phyloP scores from a whole-genome alignment of 1,140 invertebrate genomes.

The Halesus radiatus region DNA sequence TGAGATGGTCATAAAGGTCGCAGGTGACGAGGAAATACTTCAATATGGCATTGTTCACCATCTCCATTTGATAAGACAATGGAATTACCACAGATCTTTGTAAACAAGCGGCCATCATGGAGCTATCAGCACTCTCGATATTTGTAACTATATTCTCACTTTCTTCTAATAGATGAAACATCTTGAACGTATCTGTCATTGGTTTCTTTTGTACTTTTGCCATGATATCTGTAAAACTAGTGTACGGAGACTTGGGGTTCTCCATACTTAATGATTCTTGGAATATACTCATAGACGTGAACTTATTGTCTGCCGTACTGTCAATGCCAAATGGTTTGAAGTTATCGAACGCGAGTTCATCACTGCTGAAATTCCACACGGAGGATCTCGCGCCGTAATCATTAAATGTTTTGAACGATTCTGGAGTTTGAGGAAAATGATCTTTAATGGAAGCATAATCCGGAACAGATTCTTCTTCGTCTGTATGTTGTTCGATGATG shows the following conservation, averaged over 20 bases:
- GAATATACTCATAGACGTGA: slow-evolving; percentile 42
- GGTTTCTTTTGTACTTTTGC: slow-evolving; percentile 65
- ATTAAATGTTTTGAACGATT: slow-evolving; percentile 13
- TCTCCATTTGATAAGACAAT: slow-evolving; percentile 75
- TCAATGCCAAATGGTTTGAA: slow-evolving; percentile 68
- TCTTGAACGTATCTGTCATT: slow-evolving; percentile 64
- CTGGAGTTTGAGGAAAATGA: slow-evolving; percentile 24
- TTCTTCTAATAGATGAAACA: slow-evolving; percentile 59
- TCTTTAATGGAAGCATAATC: slow-evolving; percentile 32
- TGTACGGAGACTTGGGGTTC: slow-evolving; percentile 60
- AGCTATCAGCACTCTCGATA: slow-evolving; percentile 66
- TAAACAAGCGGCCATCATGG: slow-evolving; percentile 74
- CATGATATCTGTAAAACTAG: slow-evolving; percentile 64
- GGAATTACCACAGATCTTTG: slow-evolving; percentile 79
- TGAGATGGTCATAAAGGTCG: slow-evolving; percentile 78
- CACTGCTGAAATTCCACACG: slow-evolving; percentile 64
- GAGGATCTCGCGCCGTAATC: slow-evolving; percentile 41
- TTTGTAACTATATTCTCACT: slow-evolving; percentile 58
- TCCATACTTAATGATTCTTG: slow-evolving; percentile 55
- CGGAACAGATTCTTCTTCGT: slow-evolving; percentile 50
- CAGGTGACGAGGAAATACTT: slow-evolving; percentile 78
- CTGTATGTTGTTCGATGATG: slow-evolving; percentile 63
- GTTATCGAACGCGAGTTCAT: slow-evolving; percentile 63
- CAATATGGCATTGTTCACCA: slow-evolving; percentile 80
- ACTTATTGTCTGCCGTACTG: slow-evolving; percentile 47